phyloP scores from a whole-genome alignment of 2,113 vertebrate species.

The Anser cygnoides region DNA sequence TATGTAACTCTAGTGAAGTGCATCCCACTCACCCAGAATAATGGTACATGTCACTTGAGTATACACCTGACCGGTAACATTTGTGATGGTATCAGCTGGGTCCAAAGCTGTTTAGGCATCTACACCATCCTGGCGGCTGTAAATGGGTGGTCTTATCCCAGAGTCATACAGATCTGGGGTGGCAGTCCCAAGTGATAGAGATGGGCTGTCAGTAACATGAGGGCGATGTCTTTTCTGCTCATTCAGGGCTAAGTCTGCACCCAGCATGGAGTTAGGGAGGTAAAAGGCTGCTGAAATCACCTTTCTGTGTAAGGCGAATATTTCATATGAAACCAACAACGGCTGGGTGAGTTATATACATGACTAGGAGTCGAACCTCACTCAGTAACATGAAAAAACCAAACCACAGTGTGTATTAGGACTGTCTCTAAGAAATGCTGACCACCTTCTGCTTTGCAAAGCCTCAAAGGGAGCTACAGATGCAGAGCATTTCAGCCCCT shows the following conservation, averaged over 20 bases:
- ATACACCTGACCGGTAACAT: background rate
- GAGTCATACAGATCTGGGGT: background rate
- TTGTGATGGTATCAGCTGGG: background rate
- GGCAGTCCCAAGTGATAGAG: background rate
- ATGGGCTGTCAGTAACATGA: background rate
- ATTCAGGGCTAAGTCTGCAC: too few species aligned
- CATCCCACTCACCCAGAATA: background rate
- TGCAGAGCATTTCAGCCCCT: background rate
- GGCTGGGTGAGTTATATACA: background rate
- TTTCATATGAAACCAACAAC: background rate
- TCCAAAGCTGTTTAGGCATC: background rate
- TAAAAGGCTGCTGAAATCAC: background rate
- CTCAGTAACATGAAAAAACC: accelerated
- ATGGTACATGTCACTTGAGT: background rate
- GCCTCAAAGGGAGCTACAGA: background rate
- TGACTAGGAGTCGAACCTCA: background rate
- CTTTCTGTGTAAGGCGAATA: background rate
- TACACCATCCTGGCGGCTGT: background rate
- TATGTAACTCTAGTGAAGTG: background rate
- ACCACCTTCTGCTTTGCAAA: background rate
- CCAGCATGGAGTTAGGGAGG: background rate
- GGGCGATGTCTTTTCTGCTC: background rate
- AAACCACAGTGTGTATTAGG: accelerated
- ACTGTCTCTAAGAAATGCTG: background rate
- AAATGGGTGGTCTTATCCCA: background rate